Base-by-base conservation (phyloP, 2,113 vertebrate species). In the Crotophaga sulcirostris region DNA sequence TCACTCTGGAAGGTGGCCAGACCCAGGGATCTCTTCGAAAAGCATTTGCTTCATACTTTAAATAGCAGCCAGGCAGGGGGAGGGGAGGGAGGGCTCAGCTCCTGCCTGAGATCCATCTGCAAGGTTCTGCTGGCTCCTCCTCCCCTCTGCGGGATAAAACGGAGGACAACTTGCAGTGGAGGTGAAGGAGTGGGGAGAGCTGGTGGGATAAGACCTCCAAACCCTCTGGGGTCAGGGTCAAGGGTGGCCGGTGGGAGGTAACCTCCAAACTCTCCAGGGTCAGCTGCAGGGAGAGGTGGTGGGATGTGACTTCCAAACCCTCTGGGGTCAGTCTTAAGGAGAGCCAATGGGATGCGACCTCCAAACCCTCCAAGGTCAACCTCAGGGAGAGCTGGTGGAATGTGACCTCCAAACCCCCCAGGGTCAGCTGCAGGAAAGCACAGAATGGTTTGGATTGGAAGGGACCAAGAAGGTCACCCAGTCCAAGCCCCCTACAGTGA, bases 11-110 rank as follows among this genome's bases (percentile, higher is more conserved):
- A 89, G 66, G 91, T 34, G 62, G 62, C 96, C 96, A 97, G 85
- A 49, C 89, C 84, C 58, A 79, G 89, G 92, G 94, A 93, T 76
- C 93, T 92, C 88, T 84, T 93, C 90, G 83, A 69, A 94, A 94
- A 89, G 94, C 95, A 86, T 97, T 94, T 87, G 95, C 89, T 94
- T 94, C 94, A 84, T 93, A 66, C 94, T 97, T 95, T 90, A 91
- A 93, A 95, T 92, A 94, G 96, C 87, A 86, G 82, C 89, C 88
- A 68, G 70, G 96, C 88, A 42, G 93, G 87, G 86, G 81, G 83
- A 87, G 36, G 89, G 85, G 86, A 77, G 49, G 69, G 36, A 59
- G 68, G 63, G 86, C 78, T 91, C 77, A 36, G 62, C 79, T 76
- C 87, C 84, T 70, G 73, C 14, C 19, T 69, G 62, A 3, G 13